Percentiles rank a stretch among this genome's conserved stretches.
Conservation (phyloP, 1,140 invertebrate species). For the Plodia interpunctella region DNA sequence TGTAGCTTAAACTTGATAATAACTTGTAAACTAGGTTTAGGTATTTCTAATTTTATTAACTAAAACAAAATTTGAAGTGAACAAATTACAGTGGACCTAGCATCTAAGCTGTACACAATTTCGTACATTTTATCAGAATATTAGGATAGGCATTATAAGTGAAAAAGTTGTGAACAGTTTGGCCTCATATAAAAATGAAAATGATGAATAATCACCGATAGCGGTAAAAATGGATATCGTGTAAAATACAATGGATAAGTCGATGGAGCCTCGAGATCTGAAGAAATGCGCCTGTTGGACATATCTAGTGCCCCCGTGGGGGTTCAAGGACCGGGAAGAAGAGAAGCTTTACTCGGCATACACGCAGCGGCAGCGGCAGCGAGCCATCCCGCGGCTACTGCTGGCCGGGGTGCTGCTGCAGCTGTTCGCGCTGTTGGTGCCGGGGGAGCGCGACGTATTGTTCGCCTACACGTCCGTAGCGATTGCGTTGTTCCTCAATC, state of each 20-base stretch:
- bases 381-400: constrained; percentile 87
- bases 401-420: constrained; percentile 83
- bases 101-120: no score
- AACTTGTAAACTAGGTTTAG: no score
- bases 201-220: background rate
- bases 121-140: no score
- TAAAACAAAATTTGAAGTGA: no score
- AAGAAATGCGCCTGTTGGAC: constrained; percentile 40
- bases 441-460: constrained; percentile 76
- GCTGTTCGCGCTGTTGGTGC: constrained; percentile 79
- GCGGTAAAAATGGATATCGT: background rate
- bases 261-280: constrained; percentile 33
- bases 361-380: constrained; percentile 84
- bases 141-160: no score
- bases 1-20: no score
- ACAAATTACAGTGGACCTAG: no score
- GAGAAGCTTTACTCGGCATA: constrained; percentile 88
- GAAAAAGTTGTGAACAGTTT: no score
- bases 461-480: constrained; percentile 72
- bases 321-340: constrained; percentile 78
- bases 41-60: no score
- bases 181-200: background rate
- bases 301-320: constrained; percentile 56
- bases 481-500: constrained; percentile 76
- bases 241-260: constrained; percentile 48